Evolutionary conservation across 2,797 vertebrate genomes (phyloP), one percentile per base, ranked within the genome.

Genomic region (Sebastes matsubarae): DNA sequence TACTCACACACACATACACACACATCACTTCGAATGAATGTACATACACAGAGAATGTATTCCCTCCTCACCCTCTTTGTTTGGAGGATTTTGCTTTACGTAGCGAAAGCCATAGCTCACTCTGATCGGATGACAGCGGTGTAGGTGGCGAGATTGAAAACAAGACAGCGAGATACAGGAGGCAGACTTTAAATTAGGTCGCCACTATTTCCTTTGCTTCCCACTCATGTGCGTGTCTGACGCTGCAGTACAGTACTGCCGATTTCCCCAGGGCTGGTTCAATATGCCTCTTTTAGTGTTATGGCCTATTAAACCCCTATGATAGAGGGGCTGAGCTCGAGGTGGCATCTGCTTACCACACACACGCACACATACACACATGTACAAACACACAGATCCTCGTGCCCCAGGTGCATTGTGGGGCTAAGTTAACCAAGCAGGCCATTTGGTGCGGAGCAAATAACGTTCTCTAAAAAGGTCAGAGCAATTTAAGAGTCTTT

Each of bases 401-500:
- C 67, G 29, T 67, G 65, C 92, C 92, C 83, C 91, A 92, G 88
- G 91, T 94, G 85, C 75, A 69, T 29, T 52, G 22, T 85, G 84
- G 84, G 65, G 64, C 83, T 79, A 87, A 89, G 87, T 91, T 89
- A 92, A 88, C 88, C 90, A 85, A 87, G 81, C 77, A 92, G 75
- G 85, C 77, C 82, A 87, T 87, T 90, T 91, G 91, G 82, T 84
- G 77, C 12, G 65, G 77, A 86, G 83, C 88, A 89, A 91, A 93
- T 92, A 93, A 88, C 82, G 65, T 88, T 94, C 84, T 88, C 77
- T 83, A 82, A 91, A 93, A 94, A 94, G 93, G 93, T 95, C 92
- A 94, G 82, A 94, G 91, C 90, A 89, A 94, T 95, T 94, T 87
- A 87, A 84, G 89, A 91, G 84, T 89, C 72, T 68, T 87, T 87